Conservation (phyloP, 2,888 invertebrate species). For the Phyllotreta striolata region DNA sequence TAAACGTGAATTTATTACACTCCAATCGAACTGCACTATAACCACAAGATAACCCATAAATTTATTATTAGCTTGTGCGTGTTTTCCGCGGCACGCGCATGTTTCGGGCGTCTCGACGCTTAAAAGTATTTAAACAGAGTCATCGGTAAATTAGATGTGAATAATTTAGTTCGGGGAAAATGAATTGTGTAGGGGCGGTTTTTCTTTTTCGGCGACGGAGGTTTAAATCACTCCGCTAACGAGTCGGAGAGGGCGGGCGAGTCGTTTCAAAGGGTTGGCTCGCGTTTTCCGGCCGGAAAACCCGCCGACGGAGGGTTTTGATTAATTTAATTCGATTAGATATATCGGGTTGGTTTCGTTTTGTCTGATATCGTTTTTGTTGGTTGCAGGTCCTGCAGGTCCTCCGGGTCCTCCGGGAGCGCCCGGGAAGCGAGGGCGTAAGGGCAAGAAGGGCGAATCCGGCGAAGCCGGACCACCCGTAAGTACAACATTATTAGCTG, state of each 20-base stretch:
- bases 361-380: neutral
- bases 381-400: slow-evolving; percentile 64
- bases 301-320: too few relatives aligned
- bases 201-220: slow-evolving; percentile 18
- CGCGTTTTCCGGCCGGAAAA: too few relatives aligned
- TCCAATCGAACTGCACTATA: too few relatives aligned
- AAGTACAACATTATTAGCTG: slow-evolving; percentile 60
- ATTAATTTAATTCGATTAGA: too few relatives aligned
- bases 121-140: slow-evolving; percentile 34
- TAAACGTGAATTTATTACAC: too few relatives aligned
- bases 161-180: slow-evolving; percentile 33
- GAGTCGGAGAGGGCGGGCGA: slow-evolving; percentile 6
- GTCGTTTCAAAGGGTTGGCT: slow-evolving; percentile 11
- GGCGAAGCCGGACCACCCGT: slow-evolving; percentile 84
- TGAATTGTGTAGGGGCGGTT: slow-evolving; percentile 27
- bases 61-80: too few relatives aligned
- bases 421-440: slow-evolving; percentile 87
- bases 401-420: slow-evolving; percentile 82
- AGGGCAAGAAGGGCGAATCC: slow-evolving; percentile 87
- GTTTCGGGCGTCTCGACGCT: slow-evolving; percentile 3
- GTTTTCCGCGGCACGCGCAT: slow-evolving; percentile 9
- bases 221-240: slow-evolving; percentile 26
- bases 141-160: slow-evolving; percentile 37
- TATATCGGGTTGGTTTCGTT: neutral
- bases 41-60: too few relatives aligned